Conservation (phyloP, 1,140 invertebrate genomes). For the Ceratosolen solmsi region DNA sequence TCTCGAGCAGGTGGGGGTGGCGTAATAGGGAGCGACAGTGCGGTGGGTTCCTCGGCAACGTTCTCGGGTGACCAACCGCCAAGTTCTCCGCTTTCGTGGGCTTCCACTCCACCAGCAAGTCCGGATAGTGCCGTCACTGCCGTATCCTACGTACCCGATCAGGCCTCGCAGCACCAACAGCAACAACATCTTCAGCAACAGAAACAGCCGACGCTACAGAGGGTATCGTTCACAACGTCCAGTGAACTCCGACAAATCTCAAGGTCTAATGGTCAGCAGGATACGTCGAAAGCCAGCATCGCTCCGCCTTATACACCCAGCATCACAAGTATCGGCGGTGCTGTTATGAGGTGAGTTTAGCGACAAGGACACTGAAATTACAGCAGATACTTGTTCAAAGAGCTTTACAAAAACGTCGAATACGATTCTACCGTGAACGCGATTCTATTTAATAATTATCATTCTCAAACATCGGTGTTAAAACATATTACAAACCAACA, state of each 20-base stretch:
- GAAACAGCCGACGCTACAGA: constrained; percentile 73
- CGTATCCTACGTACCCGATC: constrained; percentile 76
- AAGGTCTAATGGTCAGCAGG: constrained; percentile 66
- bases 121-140: constrained; percentile 74
- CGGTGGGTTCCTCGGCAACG: constrained; percentile 77
- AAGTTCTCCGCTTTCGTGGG: constrained; percentile 77
- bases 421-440: no score
- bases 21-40: constrained; percentile 74
- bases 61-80: constrained; percentile 72
- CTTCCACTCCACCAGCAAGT: constrained; percentile 76
- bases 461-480: no score
- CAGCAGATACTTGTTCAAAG: no score
- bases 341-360: constrained; percentile 74
- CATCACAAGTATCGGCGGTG: constrained; percentile 80
- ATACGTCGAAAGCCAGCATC: constrained; percentile 62
- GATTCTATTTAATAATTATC: no score
- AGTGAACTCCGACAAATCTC: constrained; percentile 74
- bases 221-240: constrained; percentile 76
- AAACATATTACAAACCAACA: no score
- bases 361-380: no score
- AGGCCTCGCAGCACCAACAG: constrained; percentile 32
- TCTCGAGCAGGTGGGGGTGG: constrained; percentile 60
- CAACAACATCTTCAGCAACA: no score
- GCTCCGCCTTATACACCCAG: constrained; percentile 72
- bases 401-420: no score